phyloP scores from a whole-genome alignment of 2,113 vertebrate species.

The Etia nguti region DNA sequence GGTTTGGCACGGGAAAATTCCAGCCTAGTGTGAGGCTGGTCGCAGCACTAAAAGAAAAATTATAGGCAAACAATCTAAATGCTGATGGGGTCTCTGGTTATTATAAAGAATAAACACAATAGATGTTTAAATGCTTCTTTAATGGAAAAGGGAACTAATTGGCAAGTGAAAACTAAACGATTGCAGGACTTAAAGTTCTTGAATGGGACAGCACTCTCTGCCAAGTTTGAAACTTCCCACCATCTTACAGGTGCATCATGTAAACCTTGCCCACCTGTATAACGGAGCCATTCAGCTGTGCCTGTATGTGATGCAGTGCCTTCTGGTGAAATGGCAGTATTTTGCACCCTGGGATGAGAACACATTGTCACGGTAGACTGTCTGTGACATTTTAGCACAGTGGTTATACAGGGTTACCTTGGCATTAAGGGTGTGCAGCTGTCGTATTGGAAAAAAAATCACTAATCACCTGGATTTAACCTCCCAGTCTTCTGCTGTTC shows the following conservation, averaged over 20 bases:
- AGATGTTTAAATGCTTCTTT: background rate
- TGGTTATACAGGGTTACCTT: background rate
- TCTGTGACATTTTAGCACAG: background rate
- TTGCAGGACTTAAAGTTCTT: background rate
- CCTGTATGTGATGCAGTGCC: background rate
- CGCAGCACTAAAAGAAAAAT: background rate
- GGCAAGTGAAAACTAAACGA: background rate
- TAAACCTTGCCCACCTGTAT: background rate
- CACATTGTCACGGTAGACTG: background rate
- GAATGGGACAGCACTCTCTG: background rate
- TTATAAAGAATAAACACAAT: background rate
- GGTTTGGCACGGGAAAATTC: background rate
- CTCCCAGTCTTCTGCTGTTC: background rate
- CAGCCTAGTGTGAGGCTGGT: background rate
- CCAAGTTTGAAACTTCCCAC: background rate
- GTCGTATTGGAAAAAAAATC: background rate
- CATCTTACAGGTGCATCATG: background rate
- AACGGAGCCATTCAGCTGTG: background rate
- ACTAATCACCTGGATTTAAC: accelerated
- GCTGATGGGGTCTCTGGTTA: background rate
- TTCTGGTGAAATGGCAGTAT: background rate
- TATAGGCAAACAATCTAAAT: background rate
- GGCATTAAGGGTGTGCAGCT: background rate
- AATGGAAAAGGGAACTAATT: background rate
- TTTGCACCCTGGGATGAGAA: background rate